A percentile compares a stretch with the other conserved stretches of the same genome.
phyloP scores from a whole-genome alignment of 2,113 vertebrate genomes.

The Deroptyus accipitrinus region DNA sequence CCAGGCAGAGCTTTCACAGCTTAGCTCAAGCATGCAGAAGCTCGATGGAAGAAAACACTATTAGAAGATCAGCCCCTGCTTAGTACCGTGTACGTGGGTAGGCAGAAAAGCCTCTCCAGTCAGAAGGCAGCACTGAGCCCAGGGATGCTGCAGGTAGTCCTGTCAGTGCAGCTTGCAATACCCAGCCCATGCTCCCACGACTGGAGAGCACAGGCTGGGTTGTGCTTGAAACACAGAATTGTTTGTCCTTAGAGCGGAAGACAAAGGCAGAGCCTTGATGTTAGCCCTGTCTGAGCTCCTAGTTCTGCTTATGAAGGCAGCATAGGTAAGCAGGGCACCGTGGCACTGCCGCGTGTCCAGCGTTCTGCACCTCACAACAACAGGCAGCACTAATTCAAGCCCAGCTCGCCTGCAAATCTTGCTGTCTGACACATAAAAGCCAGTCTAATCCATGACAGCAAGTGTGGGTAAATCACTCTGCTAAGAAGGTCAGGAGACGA shows the following conservation, averaged over 20 bases:
- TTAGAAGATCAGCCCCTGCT: background rate
- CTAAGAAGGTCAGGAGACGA: background rate
- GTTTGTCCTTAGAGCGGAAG: background rate
- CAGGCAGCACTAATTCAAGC: background rate
- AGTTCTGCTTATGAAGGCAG: background rate
- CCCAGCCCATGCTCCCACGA: background rate
- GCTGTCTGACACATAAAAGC: background rate
- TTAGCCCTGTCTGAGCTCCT: background rate
- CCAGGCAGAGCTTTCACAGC: background rate
- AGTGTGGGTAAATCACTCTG: fast-evolving
- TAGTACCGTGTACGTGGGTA: fast-evolving
- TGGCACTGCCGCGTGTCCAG: fast-evolving
- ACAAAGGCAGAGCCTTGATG: background rate
- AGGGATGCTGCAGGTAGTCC: fast-evolving
- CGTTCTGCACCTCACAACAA: fast-evolving
- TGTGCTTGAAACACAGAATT: fast-evolving
- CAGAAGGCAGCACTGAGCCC: background rate
- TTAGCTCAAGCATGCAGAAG: background rate
- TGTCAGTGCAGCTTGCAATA: background rate
- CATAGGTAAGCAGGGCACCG: fast-evolving
- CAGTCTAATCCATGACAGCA: fast-evolving
- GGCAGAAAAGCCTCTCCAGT: background rate
- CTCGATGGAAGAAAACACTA: background rate
- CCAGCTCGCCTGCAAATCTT: background rate
- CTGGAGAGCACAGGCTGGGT: background rate